Conservation (phyloP, 2,888 invertebrate species). For the Athrips mouffetella region DNA sequence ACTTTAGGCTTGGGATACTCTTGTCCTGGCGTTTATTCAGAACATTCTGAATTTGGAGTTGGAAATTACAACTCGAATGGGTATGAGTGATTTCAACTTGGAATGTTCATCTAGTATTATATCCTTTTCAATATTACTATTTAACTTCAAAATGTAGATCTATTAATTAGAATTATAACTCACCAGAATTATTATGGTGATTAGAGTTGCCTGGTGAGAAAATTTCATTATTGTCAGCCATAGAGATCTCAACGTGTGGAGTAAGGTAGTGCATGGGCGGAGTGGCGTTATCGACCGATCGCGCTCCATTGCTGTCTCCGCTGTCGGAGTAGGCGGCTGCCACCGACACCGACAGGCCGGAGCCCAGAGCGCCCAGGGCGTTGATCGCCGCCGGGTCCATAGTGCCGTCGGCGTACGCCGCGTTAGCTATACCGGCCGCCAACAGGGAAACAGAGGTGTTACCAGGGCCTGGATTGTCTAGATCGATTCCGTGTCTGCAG, state of each 20-base stretch:
- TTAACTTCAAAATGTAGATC: too few species aligned
- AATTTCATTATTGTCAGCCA: constrained; percentile 88
- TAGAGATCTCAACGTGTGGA: constrained; percentile 94
- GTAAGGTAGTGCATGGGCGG: constrained; percentile 95
- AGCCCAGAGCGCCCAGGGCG: constrained; percentile 77
- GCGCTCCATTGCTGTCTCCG: constrained; percentile 87
- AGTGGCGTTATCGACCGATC: constrained; percentile 91
- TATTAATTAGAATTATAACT: constrained; percentile 5
- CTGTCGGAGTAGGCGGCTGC: constrained; percentile 90
- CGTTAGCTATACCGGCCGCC: constrained; percentile 81
- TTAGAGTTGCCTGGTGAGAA: constrained; percentile 77
- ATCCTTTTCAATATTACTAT: too few species aligned
- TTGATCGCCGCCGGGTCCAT: constrained; percentile 71
- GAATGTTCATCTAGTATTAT: too few species aligned
- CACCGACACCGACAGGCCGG: constrained; percentile 81
- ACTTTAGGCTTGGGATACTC: too few species aligned
- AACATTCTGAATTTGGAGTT: too few species aligned
- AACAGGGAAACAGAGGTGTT: constrained; percentile 87
- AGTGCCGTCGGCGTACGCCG: constrained; percentile 76
- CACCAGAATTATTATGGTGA: constrained; percentile 61
- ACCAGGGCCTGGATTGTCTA: constrained; percentile 92
- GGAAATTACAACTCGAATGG: too few species aligned
- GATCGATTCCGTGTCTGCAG: constrained; percentile 89
- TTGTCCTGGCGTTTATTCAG: too few species aligned
- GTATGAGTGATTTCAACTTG: too few species aligned